Conservation (phyloP, 2,113 vertebrate species). For the Glaucomys volans region DNA sequence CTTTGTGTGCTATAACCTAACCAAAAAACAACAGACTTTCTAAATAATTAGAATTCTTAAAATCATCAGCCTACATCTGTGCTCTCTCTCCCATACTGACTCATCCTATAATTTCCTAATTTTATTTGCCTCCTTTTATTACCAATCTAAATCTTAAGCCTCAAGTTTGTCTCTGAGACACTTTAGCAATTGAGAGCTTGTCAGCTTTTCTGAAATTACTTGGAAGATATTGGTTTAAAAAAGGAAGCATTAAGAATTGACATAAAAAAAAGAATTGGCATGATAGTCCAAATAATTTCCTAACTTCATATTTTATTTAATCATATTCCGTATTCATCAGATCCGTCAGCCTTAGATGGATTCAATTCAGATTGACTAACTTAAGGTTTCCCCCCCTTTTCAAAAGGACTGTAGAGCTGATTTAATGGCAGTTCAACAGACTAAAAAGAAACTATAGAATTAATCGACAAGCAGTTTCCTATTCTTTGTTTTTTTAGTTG, state of each 20-base stretch:
- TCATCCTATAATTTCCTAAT: not conserved
- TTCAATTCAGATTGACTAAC: not conserved
- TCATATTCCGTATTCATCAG: constrained; percentile 9
- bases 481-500: not conserved
- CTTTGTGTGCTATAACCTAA: not conserved
- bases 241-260: constrained; percentile 52
- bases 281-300: not conserved
- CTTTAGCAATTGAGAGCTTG: not conserved
- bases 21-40: not conserved
- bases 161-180: not conserved
- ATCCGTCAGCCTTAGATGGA: not conserved
- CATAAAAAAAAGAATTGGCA: not conserved
- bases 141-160: constrained; percentile 22
- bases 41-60: constrained; percentile 14
- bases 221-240: constrained; percentile 46
- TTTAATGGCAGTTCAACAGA: constrained; percentile 21
- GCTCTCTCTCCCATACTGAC: not conserved
- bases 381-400: not conserved
- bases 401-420: not conserved
- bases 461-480: not conserved
- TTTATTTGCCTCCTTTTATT: constrained; percentile 13
- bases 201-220: constrained; percentile 32
- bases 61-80: not conserved
- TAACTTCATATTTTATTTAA: constrained; percentile 64
- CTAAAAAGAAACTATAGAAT: not conserved